A percentile compares a stretch with the other conserved stretches of the same genome.
Conservation (phyloP, 2,113 vertebrate genomes). For the Cyanistes caeruleus region DNA sequence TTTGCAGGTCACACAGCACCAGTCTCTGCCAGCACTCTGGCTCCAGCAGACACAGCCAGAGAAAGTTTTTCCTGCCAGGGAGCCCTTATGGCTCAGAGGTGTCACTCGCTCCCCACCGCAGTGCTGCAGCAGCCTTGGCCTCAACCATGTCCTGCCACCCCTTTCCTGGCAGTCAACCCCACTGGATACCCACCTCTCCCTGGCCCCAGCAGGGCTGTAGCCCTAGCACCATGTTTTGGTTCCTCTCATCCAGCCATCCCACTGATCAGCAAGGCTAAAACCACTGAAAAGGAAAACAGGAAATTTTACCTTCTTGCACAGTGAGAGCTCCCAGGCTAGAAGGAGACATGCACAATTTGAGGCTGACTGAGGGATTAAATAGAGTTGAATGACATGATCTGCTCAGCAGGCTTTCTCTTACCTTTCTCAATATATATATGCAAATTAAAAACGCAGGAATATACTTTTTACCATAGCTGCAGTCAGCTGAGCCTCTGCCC, state of each 20-base stretch:
- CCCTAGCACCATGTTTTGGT: background rate
- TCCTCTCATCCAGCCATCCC: background rate
- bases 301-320: background rate
- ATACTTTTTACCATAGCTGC: background rate
- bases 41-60: background rate
- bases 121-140: background rate
- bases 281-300: background rate
- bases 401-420: background rate
- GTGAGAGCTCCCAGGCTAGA: background rate
- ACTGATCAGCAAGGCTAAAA: background rate
- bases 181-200: fast-evolving
- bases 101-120: fast-evolving
- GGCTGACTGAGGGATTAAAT: background rate
- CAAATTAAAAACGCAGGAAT: background rate
- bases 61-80: background rate
- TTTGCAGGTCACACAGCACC: background rate
- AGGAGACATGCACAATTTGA: fast-evolving
- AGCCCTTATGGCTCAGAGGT: fast-evolving
- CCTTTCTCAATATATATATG: background rate
- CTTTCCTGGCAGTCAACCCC: background rate
- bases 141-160: fast-evolving
- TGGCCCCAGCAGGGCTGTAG: background rate
- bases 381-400: background rate
- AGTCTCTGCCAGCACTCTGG: fast-evolving
- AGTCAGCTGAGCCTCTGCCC: background rate